A percentile compares a stretch with the other conserved stretches of the same genome.
Conservation (phyloP, 2,113 vertebrate species). For the Pelecanoides urinatrix region DNA sequence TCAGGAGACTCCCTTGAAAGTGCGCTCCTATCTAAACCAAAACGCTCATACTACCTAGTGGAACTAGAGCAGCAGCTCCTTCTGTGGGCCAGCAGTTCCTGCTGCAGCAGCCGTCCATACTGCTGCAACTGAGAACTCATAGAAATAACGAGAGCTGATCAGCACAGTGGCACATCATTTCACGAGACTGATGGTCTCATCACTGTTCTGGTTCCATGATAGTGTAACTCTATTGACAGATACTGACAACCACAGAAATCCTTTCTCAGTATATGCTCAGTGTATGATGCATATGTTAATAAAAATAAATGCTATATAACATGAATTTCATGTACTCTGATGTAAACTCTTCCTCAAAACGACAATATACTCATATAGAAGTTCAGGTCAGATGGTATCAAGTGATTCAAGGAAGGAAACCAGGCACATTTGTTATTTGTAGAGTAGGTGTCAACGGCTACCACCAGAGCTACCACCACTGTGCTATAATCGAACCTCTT, state of each 20-base stretch:
- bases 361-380: not conserved
- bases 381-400: not conserved
- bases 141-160: not conserved
- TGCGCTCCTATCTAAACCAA: not conserved
- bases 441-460: not conserved
- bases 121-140: not conserved
- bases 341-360: not conserved
- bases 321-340: not conserved
- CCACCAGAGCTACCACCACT: not conserved
- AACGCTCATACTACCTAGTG: rapidly evolving
- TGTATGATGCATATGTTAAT: not conserved
- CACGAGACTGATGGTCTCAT: not conserved
- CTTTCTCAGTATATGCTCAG: not conserved
- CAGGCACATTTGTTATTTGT: not conserved
- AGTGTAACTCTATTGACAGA: not conserved
- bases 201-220: not conserved
- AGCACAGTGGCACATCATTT: not conserved
- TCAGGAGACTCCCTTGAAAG: not conserved
- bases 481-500: not conserved
- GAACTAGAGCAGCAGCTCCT: not conserved
- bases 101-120: not conserved
- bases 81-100: not conserved
- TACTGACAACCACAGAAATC: not conserved
- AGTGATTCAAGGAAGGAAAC: not conserved
- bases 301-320: not conserved